Percentiles rank a stretch among this genome's conserved stretches.
Conservation (phyloP, 2,113 vertebrate species). For the Cryptotis parvus region DNA sequence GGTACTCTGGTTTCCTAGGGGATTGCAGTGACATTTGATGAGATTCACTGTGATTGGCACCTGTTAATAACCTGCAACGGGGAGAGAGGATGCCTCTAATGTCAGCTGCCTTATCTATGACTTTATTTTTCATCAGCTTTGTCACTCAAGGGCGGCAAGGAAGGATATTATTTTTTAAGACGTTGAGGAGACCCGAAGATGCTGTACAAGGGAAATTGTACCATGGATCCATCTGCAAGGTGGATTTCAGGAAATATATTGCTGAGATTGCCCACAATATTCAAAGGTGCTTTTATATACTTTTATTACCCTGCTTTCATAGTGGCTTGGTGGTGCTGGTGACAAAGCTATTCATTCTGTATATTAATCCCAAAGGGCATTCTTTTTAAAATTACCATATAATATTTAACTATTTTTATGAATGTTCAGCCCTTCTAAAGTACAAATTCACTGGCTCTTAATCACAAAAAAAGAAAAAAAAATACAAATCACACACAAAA, state of each 20-base stretch:
- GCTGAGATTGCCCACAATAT: constrained; percentile 63
- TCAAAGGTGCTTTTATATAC: constrained; percentile 60
- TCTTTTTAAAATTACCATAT: constrained; percentile 41
- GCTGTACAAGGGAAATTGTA: constrained; percentile 62
- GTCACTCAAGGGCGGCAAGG: constrained; percentile 84
- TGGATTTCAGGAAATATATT: constrained; percentile 71
- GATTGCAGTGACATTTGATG: constrained; percentile 74
- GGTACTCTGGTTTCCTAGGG: constrained; percentile 52
- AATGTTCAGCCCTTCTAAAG: background rate
- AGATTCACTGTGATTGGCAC: constrained; percentile 84
- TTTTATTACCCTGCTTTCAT: constrained; percentile 38
- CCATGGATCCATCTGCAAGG: constrained; percentile 61
- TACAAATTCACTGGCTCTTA: constrained; percentile 33
- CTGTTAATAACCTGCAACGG: constrained; percentile 85
- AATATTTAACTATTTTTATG: constrained; percentile 12
- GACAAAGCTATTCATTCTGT: constrained; percentile 48
- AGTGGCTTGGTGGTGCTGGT: constrained; percentile 51
- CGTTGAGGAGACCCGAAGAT: constrained; percentile 69
- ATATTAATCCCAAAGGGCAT: constrained; percentile 39
- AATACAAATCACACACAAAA: background rate
- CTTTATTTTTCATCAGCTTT: constrained; percentile 87
- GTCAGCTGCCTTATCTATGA: constrained; percentile 84
- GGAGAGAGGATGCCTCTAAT: constrained; percentile 74
- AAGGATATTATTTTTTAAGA: constrained; percentile 84
- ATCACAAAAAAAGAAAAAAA: constrained; percentile 19